Conservation (phyloP, 1,140 invertebrate genomes). For the Rhyacophila brunnea region DNA sequence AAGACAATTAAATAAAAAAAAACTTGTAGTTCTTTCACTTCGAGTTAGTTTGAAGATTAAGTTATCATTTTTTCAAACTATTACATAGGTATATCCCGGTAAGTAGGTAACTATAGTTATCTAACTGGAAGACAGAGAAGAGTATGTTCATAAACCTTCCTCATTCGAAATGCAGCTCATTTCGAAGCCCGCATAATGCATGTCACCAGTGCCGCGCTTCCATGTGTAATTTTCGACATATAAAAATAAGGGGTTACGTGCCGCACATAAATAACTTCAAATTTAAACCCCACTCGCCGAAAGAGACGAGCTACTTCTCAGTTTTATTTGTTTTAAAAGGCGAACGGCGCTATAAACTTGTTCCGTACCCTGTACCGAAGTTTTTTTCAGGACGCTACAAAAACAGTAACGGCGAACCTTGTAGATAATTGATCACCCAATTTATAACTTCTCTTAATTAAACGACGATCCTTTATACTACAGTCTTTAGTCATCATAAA, state of each 20-base stretch:
- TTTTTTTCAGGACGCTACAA: constrained; percentile 12
- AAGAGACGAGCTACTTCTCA: neutral
- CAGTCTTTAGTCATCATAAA: too few relatives aligned
- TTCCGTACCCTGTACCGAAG: constrained; percentile 1
- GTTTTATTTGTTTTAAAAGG: constrained; percentile 27
- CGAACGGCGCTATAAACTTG: constrained; percentile 25
- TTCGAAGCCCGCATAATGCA: constrained; percentile 25
- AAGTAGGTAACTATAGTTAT: too few relatives aligned
- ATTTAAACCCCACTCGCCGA: constrained; percentile 18
- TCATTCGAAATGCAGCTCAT: constrained; percentile 10
- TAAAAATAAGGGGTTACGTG: constrained; percentile 23
- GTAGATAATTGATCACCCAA: neutral
- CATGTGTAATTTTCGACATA: constrained; percentile 18
- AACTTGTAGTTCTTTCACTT: too few relatives aligned
- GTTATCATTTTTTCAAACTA: too few relatives aligned
- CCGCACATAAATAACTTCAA: constrained; percentile 27
- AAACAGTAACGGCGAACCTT: neutral
- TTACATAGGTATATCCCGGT: too few relatives aligned
- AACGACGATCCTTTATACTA: too few relatives aligned
- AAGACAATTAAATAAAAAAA: too few relatives aligned
- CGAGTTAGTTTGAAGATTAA: too few relatives aligned
- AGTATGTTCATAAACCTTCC: too few relatives aligned
- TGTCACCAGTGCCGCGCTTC: constrained; percentile 1
- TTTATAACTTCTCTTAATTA: neutral
- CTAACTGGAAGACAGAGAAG: too few relatives aligned